Percentiles rank a stretch among this genome's conserved stretches.
phyloP scores from a whole-genome alignment of 2,888 invertebrate genomes.

The Tenthredo distinguenda region DNA sequence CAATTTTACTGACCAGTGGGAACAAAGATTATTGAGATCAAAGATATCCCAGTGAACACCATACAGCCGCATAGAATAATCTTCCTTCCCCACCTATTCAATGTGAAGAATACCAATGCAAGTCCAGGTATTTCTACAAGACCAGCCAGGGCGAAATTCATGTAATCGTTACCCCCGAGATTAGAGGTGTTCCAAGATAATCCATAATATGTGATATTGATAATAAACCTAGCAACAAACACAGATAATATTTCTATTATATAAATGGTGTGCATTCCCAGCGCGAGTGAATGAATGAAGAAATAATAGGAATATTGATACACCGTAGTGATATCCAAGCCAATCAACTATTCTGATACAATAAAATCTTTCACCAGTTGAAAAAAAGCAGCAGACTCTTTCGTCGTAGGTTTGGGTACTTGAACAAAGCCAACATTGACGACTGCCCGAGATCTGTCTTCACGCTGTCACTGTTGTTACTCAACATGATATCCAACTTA shows the following conservation, averaged over 20 bases:
- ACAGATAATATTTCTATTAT: not conserved
- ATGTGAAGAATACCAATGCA: conserved; percentile 82
- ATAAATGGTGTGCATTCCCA: not conserved
- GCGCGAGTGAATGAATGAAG: not conserved
- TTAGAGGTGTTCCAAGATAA: conserved; percentile 88
- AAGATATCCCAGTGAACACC: conserved; percentile 82
- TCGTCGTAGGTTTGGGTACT: conserved; percentile 83
- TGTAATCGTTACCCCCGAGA: conserved; percentile 85
- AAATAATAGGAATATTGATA: not conserved
- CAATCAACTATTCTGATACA: not conserved
- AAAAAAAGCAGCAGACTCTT: conserved; percentile 86
- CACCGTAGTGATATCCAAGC: not conserved
- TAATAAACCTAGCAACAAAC: conserved; percentile 81
- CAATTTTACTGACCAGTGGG: conserved; percentile 78
- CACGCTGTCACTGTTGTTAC: conserved; percentile 74
- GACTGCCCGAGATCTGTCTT: conserved; percentile 76
- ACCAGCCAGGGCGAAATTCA: conserved; percentile 87
- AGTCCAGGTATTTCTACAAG: conserved; percentile 89
- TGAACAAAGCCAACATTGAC: conserved; percentile 82
- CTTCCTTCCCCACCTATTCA: conserved; percentile 87
- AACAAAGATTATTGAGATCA: conserved; percentile 82
- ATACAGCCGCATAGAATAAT: conserved; percentile 85
- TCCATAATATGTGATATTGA: conserved; percentile 89
- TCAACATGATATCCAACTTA: conserved; percentile 80
- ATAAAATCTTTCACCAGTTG: conserved; percentile 81